These are phyloP conservation scores for Rhorus exstirpatorius DNA, from an alignment of 2,888 invertebrate species.

Conservation along the genomic window DNA sequence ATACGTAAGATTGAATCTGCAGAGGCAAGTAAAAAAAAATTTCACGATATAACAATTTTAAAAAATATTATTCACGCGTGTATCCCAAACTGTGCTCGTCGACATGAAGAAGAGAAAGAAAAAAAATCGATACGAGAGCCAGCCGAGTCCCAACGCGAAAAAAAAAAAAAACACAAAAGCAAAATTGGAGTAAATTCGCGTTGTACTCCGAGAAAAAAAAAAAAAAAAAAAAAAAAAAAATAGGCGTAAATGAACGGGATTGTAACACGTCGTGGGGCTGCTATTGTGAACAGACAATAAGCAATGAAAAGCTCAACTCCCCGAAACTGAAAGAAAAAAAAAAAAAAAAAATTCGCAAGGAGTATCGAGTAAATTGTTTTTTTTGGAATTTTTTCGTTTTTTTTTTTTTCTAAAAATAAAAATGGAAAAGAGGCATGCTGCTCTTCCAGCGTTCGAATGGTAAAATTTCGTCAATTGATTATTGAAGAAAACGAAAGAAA, in stretches of 20 bases:
- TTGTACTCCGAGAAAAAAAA: slow-evolving; percentile 14
- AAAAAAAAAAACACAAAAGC: slow-evolving; percentile 30
- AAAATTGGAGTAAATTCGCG: slow-evolving; percentile 44
- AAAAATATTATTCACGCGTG: slow-evolving; percentile 64
- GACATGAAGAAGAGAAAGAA: slow-evolving; percentile 21
- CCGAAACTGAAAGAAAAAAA: slow-evolving; percentile 68
- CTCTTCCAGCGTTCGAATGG: background rate
- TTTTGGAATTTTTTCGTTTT: slow-evolving; percentile 36
- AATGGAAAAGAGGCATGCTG: background rate
- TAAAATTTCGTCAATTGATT: background rate
- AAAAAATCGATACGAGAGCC: slow-evolving; percentile 24
- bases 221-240: slow-evolving; percentile 8
- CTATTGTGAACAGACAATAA: slow-evolving; percentile 86
- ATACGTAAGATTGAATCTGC: slow-evolving; percentile 23
- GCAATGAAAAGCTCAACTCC: slow-evolving; percentile 80
- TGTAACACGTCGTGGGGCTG: slow-evolving; percentile 80
- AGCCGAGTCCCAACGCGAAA: slow-evolving; percentile 18
- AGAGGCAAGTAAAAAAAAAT: slow-evolving; percentile 25
- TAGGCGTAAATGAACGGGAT: slow-evolving; percentile 57
- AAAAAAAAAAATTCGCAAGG: slow-evolving; percentile 58
- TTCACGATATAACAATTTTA: slow-evolving; percentile 45
- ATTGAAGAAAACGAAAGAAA: background rate
- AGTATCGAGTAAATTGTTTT: slow-evolving; percentile 61
- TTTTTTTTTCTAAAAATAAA: slow-evolving; percentile 27
- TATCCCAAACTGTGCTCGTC: slow-evolving; percentile 49